Conservation (phyloP, 2,113 vertebrate genomes). For the Cygnus buccinator region DNA sequence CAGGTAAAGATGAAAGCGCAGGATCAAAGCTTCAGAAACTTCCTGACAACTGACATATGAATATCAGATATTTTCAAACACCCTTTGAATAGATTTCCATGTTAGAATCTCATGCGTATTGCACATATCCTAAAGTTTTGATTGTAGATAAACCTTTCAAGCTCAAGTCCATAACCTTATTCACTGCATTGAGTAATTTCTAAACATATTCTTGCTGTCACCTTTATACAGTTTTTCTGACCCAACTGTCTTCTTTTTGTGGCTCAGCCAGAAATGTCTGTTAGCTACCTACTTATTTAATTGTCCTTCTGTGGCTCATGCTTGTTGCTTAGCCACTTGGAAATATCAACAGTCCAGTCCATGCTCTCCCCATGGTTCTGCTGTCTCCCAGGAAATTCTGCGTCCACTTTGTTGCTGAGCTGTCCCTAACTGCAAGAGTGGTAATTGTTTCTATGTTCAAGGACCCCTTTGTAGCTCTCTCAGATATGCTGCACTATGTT, state of each 20-base stretch:
- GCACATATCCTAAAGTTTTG: not conserved
- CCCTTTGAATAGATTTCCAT: conserved; percentile 10
- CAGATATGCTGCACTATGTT: not conserved
- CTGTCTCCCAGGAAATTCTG: not conserved
- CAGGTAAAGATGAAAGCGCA: conserved; percentile 44
- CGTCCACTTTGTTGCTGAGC: not conserved
- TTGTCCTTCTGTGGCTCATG: not conserved
- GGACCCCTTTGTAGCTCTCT: not conserved
- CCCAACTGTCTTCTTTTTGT: not conserved
- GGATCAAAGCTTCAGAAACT: conserved; percentile 37
- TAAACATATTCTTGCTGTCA: conserved; percentile 32
- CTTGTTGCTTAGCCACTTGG: not conserved
- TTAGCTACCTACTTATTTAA: not conserved
- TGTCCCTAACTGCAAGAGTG: not conserved
- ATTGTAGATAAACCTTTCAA: conserved; percentile 53
- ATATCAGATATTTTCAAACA: conserved; percentile 45
- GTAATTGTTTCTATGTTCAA: not conserved
- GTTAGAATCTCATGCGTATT: conserved; percentile 55
- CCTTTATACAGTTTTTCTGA: conserved; percentile 3
- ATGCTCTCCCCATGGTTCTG: not conserved
- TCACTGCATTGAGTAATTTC: not conserved
- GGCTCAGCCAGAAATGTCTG: not conserved
- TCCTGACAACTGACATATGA: conserved; percentile 49
- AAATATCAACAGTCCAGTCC: not conserved
- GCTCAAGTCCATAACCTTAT: conserved; percentile 25